These are phyloP conservation scores for Eucera pruinosa DNA, from an alignment of 2,888 invertebrate species.

Conservation along the genomic window DNA sequence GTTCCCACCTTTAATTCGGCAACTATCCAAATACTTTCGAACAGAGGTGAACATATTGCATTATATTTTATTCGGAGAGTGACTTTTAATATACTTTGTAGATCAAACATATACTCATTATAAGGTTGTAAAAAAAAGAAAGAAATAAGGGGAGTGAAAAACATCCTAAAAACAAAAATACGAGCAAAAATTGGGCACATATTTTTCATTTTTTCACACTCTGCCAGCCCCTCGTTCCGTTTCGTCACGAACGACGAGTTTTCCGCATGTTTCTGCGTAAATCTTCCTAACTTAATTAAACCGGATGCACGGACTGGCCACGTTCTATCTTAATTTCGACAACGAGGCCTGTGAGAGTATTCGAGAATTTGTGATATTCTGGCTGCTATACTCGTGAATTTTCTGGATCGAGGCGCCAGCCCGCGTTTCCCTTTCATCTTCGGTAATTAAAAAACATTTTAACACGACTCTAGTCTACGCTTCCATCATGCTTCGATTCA, in stretches of 20 bases:
- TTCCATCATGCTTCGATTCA: not conserved
- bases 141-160: not conserved
- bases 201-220: not conserved
- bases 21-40: no score
- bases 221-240: not conserved
- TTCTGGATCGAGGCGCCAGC: constrained; percentile 12
- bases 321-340: constrained; percentile 38
- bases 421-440: constrained; percentile 31
- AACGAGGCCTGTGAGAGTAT: constrained; percentile 15
- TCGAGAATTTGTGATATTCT: constrained; percentile 9
- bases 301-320: not conserved
- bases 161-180: not conserved
- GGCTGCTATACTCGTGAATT: constrained; percentile 17
- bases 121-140: not conserved
- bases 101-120: no score
- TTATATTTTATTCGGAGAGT: no score
- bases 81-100: no score
- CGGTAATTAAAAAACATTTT: constrained; percentile 50
- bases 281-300: constrained; percentile 36
- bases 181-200: not conserved
- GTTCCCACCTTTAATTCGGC: no score
- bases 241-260: constrained; percentile 7
- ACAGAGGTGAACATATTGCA: no score
- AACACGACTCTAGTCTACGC: no score
- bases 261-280: constrained; percentile 32